Conservation (phyloP, 2,797 vertebrate species). For the Gymnodraco acuticeps region DNA sequence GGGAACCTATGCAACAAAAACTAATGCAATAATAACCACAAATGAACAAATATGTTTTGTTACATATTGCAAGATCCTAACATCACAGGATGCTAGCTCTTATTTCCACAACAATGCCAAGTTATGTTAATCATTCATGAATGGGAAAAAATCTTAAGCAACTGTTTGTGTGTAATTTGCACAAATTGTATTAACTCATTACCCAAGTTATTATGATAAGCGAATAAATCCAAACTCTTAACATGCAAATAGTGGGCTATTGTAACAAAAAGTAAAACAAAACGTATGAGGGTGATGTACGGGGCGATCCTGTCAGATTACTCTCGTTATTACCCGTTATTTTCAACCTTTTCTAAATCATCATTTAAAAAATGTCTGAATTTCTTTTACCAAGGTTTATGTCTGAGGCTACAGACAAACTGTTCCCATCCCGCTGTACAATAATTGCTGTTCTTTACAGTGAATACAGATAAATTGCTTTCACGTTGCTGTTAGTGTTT, state of each 20-base stretch:
- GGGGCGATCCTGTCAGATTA: constrained; percentile 47
- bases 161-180: neutral
- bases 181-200: constrained; percentile 18
- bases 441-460: constrained; percentile 70
- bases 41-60: neutral
- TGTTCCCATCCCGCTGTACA: constrained; percentile 55
- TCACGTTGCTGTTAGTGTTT: constrained; percentile 47
- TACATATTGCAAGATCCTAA: constrained; percentile 5
- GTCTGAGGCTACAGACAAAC: constrained; percentile 63
- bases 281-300: constrained; percentile 27
- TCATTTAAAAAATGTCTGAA: constrained; percentile 14
- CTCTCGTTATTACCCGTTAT: constrained; percentile 35
- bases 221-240: constrained; percentile 6
- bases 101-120: neutral
- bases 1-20: neutral
- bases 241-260: constrained; percentile 32
- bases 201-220: constrained; percentile 5
- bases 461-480: constrained; percentile 76
- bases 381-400: constrained; percentile 66
- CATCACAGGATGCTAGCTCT: neutral
- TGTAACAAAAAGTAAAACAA: constrained; percentile 9
- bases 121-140: neutral
- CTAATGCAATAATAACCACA: neutral
- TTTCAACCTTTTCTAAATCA: constrained; percentile 40
- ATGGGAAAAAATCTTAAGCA: neutral